These are phyloP conservation scores for Neosilurus hyrtlii DNA, from an alignment of 2,797 vertebrate genomes.

Conservation along the genomic window DNA sequence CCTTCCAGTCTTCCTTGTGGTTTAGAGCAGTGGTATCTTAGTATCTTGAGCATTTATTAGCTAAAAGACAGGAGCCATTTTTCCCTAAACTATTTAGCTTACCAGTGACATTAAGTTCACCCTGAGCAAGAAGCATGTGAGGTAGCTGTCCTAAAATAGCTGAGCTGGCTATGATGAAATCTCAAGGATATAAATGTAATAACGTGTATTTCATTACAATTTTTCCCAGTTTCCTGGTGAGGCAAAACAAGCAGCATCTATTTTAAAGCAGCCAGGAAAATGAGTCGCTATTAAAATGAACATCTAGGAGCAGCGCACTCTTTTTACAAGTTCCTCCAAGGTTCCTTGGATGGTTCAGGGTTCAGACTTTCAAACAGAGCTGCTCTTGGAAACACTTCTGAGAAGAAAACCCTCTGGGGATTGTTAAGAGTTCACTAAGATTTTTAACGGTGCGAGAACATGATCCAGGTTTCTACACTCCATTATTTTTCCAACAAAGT, in stretches of 20 bases:
- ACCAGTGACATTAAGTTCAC: not conserved
- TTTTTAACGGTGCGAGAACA: not conserved
- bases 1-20: not conserved
- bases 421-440: not conserved
- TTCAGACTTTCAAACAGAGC: not conserved
- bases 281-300: not conserved
- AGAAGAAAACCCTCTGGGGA: not conserved
- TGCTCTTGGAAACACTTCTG: not conserved
- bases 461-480: not conserved
- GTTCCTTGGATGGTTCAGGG: not conserved
- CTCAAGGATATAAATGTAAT: not conserved
- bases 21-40: not conserved
- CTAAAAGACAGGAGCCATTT: not conserved
- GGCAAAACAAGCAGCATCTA: not conserved
- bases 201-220: no score
- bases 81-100: not conserved
- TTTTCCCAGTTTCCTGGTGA: not conserved
- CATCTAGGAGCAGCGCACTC: not conserved
- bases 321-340: not conserved
- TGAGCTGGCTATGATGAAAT: not conserved
- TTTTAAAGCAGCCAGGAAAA: not conserved
- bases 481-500: not conserved
- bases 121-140: not conserved
- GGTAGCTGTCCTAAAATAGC: not conserved
- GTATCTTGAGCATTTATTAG: not conserved